Percentiles rank a stretch among this genome's conserved stretches.
Conservation (phyloP, 2,797 vertebrate species). For the Borostomias antarcticus region DNA sequence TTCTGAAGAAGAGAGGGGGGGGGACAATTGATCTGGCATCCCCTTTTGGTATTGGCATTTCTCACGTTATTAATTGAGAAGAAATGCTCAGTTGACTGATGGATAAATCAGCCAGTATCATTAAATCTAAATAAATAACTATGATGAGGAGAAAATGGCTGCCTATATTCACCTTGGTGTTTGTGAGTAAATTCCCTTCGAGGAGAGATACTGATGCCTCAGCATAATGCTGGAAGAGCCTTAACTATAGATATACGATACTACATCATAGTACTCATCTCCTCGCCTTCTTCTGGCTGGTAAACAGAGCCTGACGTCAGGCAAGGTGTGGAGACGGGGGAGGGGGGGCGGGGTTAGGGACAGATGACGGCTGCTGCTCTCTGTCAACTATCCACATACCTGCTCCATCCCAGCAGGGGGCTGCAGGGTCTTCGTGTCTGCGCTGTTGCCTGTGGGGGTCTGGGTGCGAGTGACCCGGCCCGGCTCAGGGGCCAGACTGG, state of each 20-base stretch:
- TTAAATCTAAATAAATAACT: constrained; percentile 57
- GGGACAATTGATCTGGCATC: constrained; percentile 59
- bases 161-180: constrained; percentile 44
- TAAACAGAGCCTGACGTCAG: too few relatives aligned
- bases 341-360: neutral
- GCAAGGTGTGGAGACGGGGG: neutral
- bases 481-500: neutral
- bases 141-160: constrained; percentile 43
- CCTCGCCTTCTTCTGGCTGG: too few relatives aligned
- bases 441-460: neutral
- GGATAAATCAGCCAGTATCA: constrained; percentile 48
- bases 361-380: neutral
- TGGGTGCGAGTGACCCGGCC: neutral
- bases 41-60: constrained; percentile 56
- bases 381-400: constrained; percentile 1
- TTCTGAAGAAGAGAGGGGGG: constrained; percentile 58
- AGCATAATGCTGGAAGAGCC: too few relatives aligned
- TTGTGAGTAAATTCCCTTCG: neutral
- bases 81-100: constrained; percentile 55
- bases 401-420: neutral
- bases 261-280: too few relatives aligned
- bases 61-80: constrained; percentile 70
- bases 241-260: too few relatives aligned
- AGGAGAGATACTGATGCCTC: neutral
- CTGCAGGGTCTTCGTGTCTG: neutral